Evolutionary conservation across 1,140 invertebrate species (phyloP), one percentile per base, ranked within the genome.

Genomic region (Doryteuthis pealeii): DNA sequence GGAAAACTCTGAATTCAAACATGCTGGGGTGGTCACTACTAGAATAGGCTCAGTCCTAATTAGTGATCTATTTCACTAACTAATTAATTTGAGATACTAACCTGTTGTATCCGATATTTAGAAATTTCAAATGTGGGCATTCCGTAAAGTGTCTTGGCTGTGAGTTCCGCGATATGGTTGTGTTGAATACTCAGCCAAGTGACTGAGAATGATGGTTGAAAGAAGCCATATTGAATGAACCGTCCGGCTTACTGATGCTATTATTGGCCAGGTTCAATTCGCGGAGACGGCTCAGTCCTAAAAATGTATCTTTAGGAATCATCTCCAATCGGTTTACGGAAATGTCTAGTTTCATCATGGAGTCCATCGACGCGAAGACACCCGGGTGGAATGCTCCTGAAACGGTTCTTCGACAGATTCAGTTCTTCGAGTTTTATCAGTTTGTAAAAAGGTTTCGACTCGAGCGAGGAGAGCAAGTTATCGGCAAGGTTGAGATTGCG

Each of bases 91-190:
- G n/a, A 14, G 28, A 12, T 28, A 74, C 66, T 12, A 79, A 69
- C 58, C 40, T 70, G 43, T 81, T 81, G 33, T 79, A 74, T 26
- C 78, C 76, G 26, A 81, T 18, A 66, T 79, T 79, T 1, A 79
- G 67, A 71, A 79, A 79, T 69, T 81, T 81, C 54, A 81, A 35
- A 72, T 79, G 75, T 15, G 79, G n/a, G 79, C 2, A 79, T 26
- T 5, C 78, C 78, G 71, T 74, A 76, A 4, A 81, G 71, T 31
- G 75, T 71, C 18, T 78, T 71, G 0, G 72, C 33, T 45, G 68
- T 71, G 2, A 80, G 26, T 6, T 58, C 28, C 66, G 66, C 54
- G 2, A 80, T 74, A 10, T 74, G 22, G 67, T 80, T 80, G 35
- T 72, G 75, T 33, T 80, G 75, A 2, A 80, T 71, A 70, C 74